Conservation (phyloP, 1,140 invertebrate genomes). For the Drosophila sproati region DNA sequence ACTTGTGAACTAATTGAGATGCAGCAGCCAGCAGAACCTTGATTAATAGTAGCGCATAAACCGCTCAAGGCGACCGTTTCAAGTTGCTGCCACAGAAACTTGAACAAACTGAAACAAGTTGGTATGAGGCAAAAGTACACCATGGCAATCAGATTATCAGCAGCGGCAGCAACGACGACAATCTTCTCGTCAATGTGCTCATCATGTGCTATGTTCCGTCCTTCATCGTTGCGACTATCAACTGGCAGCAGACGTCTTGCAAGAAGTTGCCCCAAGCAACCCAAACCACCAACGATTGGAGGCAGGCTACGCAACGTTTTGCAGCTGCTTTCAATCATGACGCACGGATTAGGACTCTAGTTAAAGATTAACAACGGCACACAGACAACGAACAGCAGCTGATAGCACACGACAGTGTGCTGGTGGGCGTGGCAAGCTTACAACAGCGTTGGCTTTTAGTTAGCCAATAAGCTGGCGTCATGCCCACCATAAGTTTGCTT, state of each 20-base stretch:
- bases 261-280: neutral
- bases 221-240: slow-evolving; percentile 24
- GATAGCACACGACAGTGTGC: neutral
- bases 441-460: slow-evolving; percentile 30
- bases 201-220: slow-evolving; percentile 54
- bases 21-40: slow-evolving; percentile 6
- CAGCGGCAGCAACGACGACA: slow-evolving; percentile 18
- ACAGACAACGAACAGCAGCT: slow-evolving; percentile 22
- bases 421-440: neutral
- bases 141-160: slow-evolving; percentile 72
- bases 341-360: slow-evolving; percentile 77
- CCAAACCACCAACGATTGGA: slow-evolving; percentile 3
- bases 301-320: slow-evolving; percentile 54
- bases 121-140: slow-evolving; percentile 60
- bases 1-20: slow-evolving; percentile 37
- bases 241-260: slow-evolving; percentile 15
- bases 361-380: slow-evolving; percentile 74
- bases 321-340: slow-evolving; percentile 78
- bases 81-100: slow-evolving; percentile 9
- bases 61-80: slow-evolving; percentile 19
- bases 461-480: slow-evolving; percentile 26
- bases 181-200: slow-evolving; percentile 33
- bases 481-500: slow-evolving; percentile 26
- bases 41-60: slow-evolving; percentile 25
- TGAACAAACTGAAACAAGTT: slow-evolving; percentile 73